Evolutionary conservation across 2,797 vertebrate species (phyloP).

Genomic region (Diceros bicornis): DNA sequence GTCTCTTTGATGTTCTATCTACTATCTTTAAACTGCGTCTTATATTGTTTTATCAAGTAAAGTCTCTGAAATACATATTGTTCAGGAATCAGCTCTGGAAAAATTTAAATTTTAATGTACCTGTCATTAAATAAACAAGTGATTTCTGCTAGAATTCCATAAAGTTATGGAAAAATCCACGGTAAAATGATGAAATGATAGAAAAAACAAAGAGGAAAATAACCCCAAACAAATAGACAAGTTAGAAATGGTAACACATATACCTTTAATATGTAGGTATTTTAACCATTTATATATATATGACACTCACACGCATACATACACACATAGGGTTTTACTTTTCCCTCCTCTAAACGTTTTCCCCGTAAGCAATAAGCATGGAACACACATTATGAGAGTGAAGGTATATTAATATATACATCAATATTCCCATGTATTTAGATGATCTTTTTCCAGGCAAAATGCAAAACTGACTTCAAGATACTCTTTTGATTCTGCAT

Average conservation of each 20-base stretch:
- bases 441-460: neutral
- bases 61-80: neutral
- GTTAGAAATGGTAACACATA: neutral
- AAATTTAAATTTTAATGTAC: neutral
- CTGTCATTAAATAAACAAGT: neutral
- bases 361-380: neutral
- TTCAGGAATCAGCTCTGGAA: neutral
- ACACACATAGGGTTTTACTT: neutral
- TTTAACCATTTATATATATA: neutral
- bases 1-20: neutral
- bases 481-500: neutral
- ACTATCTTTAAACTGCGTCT: neutral
- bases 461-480: conserved; percentile 3
- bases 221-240: neutral
- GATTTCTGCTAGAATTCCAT: neutral
- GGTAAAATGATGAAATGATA: neutral
- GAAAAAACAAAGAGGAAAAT: neutral
- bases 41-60: neutral
- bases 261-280: neutral
- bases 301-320: too few species aligned
- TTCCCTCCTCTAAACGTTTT: neutral
- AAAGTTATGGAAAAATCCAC: neutral
- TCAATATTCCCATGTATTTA: neutral
- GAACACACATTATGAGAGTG: neutral
- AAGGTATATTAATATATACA: neutral